Conservation (phyloP, 2,113 vertebrate species). For the Illadopsis cleaveri region DNA sequence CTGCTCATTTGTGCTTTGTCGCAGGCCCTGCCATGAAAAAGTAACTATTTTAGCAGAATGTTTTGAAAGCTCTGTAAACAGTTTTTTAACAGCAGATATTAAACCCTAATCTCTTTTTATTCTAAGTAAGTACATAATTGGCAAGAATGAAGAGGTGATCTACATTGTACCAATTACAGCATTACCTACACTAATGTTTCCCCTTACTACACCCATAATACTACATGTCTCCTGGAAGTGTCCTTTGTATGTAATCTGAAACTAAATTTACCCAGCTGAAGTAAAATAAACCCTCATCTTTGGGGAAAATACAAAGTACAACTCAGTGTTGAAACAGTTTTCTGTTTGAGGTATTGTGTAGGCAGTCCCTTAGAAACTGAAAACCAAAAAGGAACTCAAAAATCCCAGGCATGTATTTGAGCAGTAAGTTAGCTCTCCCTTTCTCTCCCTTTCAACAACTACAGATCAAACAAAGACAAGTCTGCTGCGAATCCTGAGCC, state of each 20-base stretch:
- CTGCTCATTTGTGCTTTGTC: not conserved
- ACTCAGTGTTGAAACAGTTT: not conserved
- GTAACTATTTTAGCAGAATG: not conserved
- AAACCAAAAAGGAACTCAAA: not conserved
- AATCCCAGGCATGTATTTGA: not conserved
- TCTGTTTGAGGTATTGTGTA: not conserved
- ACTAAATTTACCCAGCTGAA: not conserved
- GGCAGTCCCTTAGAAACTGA: not conserved
- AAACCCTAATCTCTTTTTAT: not conserved
- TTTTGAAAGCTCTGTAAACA: not conserved
- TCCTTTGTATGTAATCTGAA: not conserved
- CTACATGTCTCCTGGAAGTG: not conserved
- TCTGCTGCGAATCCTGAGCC: slow-evolving; percentile 62
- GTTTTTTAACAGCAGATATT: not conserved
- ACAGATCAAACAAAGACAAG: slow-evolving; percentile 77
- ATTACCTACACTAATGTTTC: not conserved
- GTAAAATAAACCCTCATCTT: not conserved
- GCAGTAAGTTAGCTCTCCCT: not conserved
- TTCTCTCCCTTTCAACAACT: not conserved
- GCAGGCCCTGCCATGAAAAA: not conserved
- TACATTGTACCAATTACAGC: not conserved
- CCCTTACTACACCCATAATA: not conserved
- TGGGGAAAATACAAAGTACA: not conserved
- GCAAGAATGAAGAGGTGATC: not conserved
- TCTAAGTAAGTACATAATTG: not conserved